Percentiles rank a stretch among this genome's conserved stretches.
Conservation (phyloP, 2,888 invertebrate genomes). For the Ectobius pallidus region DNA sequence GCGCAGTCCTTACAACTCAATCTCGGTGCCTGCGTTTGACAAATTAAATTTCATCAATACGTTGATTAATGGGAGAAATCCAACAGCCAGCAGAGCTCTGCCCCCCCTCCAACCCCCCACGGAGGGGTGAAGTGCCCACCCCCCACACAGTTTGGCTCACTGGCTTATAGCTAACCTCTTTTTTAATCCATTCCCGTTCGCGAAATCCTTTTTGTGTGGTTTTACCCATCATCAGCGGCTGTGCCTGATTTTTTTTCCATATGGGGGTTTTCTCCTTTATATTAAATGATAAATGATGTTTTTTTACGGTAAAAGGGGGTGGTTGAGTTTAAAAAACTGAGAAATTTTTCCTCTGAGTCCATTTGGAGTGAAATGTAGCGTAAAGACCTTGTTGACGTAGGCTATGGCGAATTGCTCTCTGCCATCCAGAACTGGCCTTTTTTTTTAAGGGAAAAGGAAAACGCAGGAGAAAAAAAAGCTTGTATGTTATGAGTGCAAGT, state of each 20-base stretch:
- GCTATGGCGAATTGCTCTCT: slow-evolving; percentile 22
- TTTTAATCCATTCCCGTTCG: slow-evolving; percentile 34
- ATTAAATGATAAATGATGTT: slow-evolving; percentile 40
- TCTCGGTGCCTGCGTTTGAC: slow-evolving; percentile 44
- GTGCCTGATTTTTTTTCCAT: slow-evolving; percentile 37
- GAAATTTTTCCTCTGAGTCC: slow-evolving; percentile 38
- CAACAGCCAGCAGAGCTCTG: slow-evolving; percentile 23
- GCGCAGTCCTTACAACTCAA: slow-evolving; percentile 36
- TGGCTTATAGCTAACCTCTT: slow-evolving; percentile 32
- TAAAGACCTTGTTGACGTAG: slow-evolving; percentile 35
- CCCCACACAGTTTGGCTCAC: slow-evolving; percentile 28
- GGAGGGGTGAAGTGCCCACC: slow-evolving; percentile 26
- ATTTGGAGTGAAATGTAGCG: slow-evolving; percentile 42
- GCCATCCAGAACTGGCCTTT: slow-evolving; percentile 10
- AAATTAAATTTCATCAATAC: slow-evolving; percentile 45
- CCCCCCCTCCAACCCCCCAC: slow-evolving; percentile 11
- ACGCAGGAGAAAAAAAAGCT: no score
- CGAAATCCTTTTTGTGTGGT: slow-evolving; percentile 36
- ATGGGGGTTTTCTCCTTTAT: slow-evolving; percentile 36
- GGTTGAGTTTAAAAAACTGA: slow-evolving; percentile 37
- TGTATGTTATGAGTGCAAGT: neutral
- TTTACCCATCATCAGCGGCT: slow-evolving; percentile 36
- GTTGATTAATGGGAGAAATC: slow-evolving; percentile 44
- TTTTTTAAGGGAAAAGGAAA: no score
- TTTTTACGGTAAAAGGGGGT: slow-evolving; percentile 27